phyloP scores from a whole-genome alignment of 1,140 invertebrate species.

The Meloidogyne hapla region DNA sequence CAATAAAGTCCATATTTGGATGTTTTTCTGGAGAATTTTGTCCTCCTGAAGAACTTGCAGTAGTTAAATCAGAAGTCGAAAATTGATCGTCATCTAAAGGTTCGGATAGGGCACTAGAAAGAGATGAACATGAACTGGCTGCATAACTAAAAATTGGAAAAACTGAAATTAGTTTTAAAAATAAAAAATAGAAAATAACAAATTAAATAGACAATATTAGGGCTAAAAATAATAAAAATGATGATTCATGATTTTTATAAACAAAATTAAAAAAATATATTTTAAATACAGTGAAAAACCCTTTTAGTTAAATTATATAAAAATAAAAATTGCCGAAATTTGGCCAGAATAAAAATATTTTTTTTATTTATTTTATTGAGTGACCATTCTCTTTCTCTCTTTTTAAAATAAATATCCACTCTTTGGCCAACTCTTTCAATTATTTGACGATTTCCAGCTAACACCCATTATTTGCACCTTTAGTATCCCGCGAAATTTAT shows the following conservation, averaged over 20 bases:
- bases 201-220: too few species aligned
- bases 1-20: neutral
- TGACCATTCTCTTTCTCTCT: neutral
- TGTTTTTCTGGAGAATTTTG: conserved; percentile 1
- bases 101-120: conserved; percentile 35
- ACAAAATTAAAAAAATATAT: too few species aligned
- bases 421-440: neutral
- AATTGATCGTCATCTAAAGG: conserved; percentile 27
- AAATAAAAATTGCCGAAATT: conserved; percentile 1
- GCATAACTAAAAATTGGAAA: conserved; percentile 35
- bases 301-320: neutral
- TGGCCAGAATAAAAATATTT: neutral
- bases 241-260: too few species aligned
- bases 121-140: conserved; percentile 32
- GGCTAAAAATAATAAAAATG: neutral
- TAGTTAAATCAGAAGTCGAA: conserved; percentile 37
- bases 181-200: conserved; percentile 8
- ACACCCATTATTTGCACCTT: neutral
- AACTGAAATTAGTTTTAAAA: too few species aligned
- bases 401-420: neutral
- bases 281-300: neutral
- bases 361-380: neutral
- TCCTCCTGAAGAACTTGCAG: neutral
- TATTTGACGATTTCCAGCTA: neutral
- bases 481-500: neutral